Base-by-base conservation (phyloP, 2,888 invertebrate genomes). In the Hypsopygia costalis region DNA sequence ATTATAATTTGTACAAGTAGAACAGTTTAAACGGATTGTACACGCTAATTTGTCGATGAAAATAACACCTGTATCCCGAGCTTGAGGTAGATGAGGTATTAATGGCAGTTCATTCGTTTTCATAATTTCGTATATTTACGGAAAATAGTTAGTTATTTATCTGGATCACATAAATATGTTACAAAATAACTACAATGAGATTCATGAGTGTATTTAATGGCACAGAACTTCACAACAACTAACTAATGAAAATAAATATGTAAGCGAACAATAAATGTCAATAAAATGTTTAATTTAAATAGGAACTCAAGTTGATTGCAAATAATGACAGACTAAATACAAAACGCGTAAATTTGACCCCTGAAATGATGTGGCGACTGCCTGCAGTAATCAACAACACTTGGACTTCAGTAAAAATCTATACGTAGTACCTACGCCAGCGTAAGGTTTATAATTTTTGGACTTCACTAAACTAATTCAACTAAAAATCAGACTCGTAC, bases 271-370 rank as follows among this genome's bases (percentile, higher is more conserved):
- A 77, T 60, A 67, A 55, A 52, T 16, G 2, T 16, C 43, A 52
- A 61, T 53, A 62, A 66, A 66, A 67, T 62, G 48, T 57, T 66
- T 63, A 62, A 72, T 69, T 66, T 74, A 85, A 25, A 82, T 87
- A 88, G 87, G 88, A 88, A 88, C 88, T 87, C 61, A 86, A 76
- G 76, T 69, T 52, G 55, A 86, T 87, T 87, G 86, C 86, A 69
- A 62, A 65, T 56, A 49, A 53, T 49, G 52, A 40, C 31, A 38
- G 34, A 36, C n/a, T 42, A 32, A 31, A 34, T 35, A 21, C 11
- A 38, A 8, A 35, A 27, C 9, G 6, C 3, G 22, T 6, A 11
- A 1, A 21, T 21, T 8, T 8, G 8, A 11, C 20, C 9, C 9
- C 9, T 16, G 9, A 9, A 16, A 8, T 16, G 12, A 16, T 3